phyloP scores from a whole-genome alignment of 2,888 invertebrate species.

The Parasteatoda lunata region DNA sequence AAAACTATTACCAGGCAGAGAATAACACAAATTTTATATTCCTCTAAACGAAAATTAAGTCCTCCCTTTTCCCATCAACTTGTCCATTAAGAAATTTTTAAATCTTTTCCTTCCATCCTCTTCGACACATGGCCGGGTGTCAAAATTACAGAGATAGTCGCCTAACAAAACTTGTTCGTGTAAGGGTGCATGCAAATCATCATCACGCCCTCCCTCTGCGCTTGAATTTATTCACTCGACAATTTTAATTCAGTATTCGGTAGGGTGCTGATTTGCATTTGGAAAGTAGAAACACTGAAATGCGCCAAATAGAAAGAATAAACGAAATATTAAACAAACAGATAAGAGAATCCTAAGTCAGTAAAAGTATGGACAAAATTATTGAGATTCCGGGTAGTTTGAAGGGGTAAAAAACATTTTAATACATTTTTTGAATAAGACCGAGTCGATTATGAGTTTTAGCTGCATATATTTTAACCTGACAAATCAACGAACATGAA shows the following conservation, averaged over 20 bases:
- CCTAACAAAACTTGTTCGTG: not conserved
- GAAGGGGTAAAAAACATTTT: too few species aligned
- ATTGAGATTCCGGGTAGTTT: not conserved
- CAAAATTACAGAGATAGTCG: too few species aligned
- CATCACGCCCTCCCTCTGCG: not conserved
- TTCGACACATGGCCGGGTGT: too few species aligned
- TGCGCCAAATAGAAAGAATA: not conserved
- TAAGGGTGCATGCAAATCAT: slow-evolving; percentile 3
- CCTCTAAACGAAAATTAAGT: too few species aligned
- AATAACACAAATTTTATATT: too few species aligned
- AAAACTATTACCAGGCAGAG: too few species aligned
- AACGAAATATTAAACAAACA: not conserved
- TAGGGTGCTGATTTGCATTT: slow-evolving; percentile 35
- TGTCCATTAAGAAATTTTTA: too few species aligned
- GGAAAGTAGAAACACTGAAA: too few species aligned
- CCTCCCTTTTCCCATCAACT: too few species aligned
- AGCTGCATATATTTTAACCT: slow-evolving; percentile 4
- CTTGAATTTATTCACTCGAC: slow-evolving; percentile 45
- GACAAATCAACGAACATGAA: not conserved
- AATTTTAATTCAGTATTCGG: slow-evolving; percentile 34
- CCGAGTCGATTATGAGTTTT: not conserved
- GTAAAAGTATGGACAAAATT: not conserved
- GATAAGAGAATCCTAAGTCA: not conserved
- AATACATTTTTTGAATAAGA: too few species aligned
- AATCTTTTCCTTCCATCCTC: too few species aligned